Evolutionary conservation across 2,113 vertebrate genomes (phyloP), one percentile per base, ranked within the genome.

Genomic region (Heterochromis multidens): DNA sequence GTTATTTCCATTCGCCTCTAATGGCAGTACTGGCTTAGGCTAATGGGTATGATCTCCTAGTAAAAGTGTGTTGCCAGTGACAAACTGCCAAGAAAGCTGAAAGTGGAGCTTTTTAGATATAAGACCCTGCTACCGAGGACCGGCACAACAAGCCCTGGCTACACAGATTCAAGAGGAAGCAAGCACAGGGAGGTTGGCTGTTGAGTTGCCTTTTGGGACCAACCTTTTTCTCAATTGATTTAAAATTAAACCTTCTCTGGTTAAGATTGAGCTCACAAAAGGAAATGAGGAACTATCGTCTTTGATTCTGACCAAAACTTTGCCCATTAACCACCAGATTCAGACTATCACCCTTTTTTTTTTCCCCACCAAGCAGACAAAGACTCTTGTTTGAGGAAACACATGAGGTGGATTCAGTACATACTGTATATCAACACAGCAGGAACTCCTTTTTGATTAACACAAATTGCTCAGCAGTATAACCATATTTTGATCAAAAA

Each of bases 321-420:
- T 25, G 49, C 14, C 14, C 43, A 49, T 49, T 16, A 72, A 52
- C 21, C 43, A 74, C 17, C 25, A 72, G 65, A 49, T 16, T 49
- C 0, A 29, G 25, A 3, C 67, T 3, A 29, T 72, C 67, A 72
- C 27, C 40, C 23, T 12, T 27, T 70, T 65, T 19, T 1, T 0
- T 0, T 9, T 2, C 3, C 7, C 25, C 25, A 46, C 65, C 1
- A 27, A 72, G 65, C 19, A 29, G 25, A 17, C 23, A 6, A 72
- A 72, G 23, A 72, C 19, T 19, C 23, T 70, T 27, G 40, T 0
- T 7, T 7, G 25, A 25, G 3, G 40, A 72, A 49, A 72, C 27
- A 43, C 12, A 43, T 14, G 12, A 43, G 12, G 40, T 4, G 12
- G 40, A 2, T 43, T 14, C 40, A 13, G 40, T 12, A 43, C 11